Percentiles rank a stretch among this genome's conserved stretches.
Conservation (phyloP, 2,888 invertebrate genomes). For the Quadroppia sp. region DNA sequence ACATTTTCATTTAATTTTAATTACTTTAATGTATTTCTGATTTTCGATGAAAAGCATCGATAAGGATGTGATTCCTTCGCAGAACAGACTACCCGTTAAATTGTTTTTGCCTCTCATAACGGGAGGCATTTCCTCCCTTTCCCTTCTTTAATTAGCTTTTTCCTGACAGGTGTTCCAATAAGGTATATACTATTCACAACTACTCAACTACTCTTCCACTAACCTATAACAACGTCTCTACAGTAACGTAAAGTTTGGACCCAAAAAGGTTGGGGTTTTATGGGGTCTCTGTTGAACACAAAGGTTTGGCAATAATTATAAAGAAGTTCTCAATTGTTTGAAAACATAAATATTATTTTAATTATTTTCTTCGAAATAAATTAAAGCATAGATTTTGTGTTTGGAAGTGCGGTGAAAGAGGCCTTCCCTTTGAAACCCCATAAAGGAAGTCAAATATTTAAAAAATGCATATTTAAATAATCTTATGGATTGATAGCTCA, state of each 20-base stretch:
- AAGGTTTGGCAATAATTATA: too few relatives aligned
- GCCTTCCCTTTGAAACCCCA: too few relatives aligned
- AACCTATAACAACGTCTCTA: background rate
- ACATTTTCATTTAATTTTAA: background rate
- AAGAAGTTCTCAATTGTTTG: too few relatives aligned
- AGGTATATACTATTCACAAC: background rate
- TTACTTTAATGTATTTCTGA: background rate
- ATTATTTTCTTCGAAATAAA: too few relatives aligned
- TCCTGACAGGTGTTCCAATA: conserved; percentile 34
- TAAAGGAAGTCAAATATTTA: background rate
- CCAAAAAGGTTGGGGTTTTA: too few relatives aligned
- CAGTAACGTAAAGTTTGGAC: background rate
- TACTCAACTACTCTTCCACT: background rate
- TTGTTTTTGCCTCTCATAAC: conserved; percentile 9
- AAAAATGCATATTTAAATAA: background rate
- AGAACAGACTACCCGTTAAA: background rate
- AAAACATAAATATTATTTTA: too few relatives aligned
- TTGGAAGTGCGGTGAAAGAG: too few relatives aligned
- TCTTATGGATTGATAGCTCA: background rate
- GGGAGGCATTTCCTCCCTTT: conserved; percentile 15
- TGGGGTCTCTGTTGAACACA: too few relatives aligned
- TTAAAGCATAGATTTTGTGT: too few relatives aligned
- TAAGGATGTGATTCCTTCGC: conserved; percentile 6
- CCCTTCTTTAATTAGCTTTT: conserved; percentile 14
- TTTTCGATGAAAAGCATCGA: background rate